phyloP scores from a whole-genome alignment of 2,797 vertebrate genomes.

The Hippoglossus hippoglossus region DNA sequence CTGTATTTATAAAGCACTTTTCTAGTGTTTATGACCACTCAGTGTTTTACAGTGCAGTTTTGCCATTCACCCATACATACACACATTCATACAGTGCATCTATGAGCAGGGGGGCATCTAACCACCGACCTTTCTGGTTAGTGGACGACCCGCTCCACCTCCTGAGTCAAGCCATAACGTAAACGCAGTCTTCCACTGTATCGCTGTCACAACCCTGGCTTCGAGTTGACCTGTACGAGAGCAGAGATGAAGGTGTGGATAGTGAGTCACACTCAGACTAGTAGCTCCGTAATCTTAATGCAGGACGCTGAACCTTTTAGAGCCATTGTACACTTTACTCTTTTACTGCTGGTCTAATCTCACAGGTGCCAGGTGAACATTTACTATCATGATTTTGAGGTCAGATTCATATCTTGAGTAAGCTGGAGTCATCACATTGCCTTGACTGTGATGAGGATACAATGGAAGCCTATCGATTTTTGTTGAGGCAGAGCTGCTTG shows the following conservation, averaged over 20 bases:
- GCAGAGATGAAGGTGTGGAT: slow-evolving; percentile 40
- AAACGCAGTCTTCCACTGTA: not conserved
- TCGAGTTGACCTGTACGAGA: slow-evolving; percentile 36
- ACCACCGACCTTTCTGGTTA: no score
- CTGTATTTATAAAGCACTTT: no score
- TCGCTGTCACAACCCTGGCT: slow-evolving; percentile 12
- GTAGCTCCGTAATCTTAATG: slow-evolving; percentile 37
- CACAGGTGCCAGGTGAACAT: slow-evolving; percentile 58
- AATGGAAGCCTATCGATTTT: slow-evolving; percentile 34
- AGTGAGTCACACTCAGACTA: slow-evolving; percentile 38
- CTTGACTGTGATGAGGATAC: slow-evolving; percentile 32
- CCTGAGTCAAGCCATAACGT: not conserved
- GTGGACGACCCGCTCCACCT: no score
- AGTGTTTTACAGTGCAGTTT: no score
- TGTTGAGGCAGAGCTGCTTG: slow-evolving; percentile 14
- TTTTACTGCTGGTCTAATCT: slow-evolving; percentile 57
- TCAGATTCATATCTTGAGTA: slow-evolving; percentile 62
- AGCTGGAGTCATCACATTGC: slow-evolving; percentile 52
- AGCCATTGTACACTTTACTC: slow-evolving; percentile 53
- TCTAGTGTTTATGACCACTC: no score
- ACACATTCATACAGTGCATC: no score
- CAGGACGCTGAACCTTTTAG: slow-evolving; percentile 44
- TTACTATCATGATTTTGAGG: slow-evolving; percentile 60
- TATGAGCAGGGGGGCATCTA: no score
- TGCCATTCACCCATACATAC: no score